Percentiles rank a stretch among this genome's conserved stretches.
These are phyloP conservation scores for Rosalia funebris DNA, from an alignment of 2,888 invertebrate genomes.

Conservation along the genomic window DNA sequence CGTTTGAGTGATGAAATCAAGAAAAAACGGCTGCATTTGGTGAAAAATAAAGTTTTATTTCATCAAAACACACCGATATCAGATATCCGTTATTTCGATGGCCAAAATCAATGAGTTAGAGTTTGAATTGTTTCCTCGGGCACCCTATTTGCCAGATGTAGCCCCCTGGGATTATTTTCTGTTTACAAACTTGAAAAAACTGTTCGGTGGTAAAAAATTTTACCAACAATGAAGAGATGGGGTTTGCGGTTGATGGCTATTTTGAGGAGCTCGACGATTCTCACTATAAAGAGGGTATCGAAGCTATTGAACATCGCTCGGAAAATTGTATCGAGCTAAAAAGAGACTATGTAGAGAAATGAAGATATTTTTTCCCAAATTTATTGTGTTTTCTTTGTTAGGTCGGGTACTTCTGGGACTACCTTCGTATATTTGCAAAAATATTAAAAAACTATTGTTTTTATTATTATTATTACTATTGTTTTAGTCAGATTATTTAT, in stretches of 20 bases:
- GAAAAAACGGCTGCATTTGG: conserved; percentile 27
- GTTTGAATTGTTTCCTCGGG: conserved; percentile 32
- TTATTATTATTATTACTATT: too few relatives aligned
- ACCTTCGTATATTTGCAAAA: too few relatives aligned
- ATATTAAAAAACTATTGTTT: neutral
- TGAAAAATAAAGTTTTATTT: conserved; percentile 17
- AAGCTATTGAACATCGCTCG: conserved; percentile 35
- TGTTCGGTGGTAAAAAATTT: conserved; percentile 32
- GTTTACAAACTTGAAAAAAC: conserved; percentile 29
- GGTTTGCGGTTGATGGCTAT: conserved; percentile 34
- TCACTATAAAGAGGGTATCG: conserved; percentile 31
- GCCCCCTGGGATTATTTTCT: conserved; percentile 30
- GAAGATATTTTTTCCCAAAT: conserved; percentile 27
- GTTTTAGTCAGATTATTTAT: too few relatives aligned
- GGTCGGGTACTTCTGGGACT: conserved; percentile 27
- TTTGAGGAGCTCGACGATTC: conserved; percentile 34
- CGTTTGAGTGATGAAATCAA: neutral
- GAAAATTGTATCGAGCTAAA: conserved; percentile 35
- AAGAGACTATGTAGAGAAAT: conserved; percentile 32
- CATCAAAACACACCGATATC: conserved; percentile 10
- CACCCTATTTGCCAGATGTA: conserved; percentile 36
- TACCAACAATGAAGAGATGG: conserved; percentile 33
- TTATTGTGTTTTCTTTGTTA: conserved; percentile 28
- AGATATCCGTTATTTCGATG: conserved; percentile 2
- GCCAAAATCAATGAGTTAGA: conserved; percentile 35